A percentile compares a stretch with the other conserved stretches of the same genome.
Conservation (phyloP, 2,113 vertebrate species). For the Crotalus horridus region DNA sequence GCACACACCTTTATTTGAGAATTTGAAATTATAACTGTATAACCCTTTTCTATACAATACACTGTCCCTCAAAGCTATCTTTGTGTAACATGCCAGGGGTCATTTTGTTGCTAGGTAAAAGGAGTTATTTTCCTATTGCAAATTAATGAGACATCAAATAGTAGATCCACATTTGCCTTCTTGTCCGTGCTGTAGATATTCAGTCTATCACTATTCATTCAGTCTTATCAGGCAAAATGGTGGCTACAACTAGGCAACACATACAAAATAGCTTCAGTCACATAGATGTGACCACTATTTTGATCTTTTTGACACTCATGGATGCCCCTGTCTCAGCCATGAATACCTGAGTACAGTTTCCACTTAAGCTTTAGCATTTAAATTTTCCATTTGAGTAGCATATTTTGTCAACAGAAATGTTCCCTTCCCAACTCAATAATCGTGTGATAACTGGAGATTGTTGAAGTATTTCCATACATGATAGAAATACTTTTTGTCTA, state of each 20-base stretch:
- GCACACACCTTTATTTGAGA: background rate
- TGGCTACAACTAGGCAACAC: background rate
- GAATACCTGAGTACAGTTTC: background rate
- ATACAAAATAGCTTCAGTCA: background rate
- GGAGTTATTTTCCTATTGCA: background rate
- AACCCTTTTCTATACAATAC: background rate
- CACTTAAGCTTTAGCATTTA: background rate
- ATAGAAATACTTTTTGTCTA: background rate
- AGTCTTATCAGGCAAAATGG: background rate
- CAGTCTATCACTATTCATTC: background rate
- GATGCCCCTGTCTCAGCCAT: background rate
- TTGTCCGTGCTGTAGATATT: background rate
- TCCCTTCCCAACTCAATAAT: background rate
- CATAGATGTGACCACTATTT: background rate
- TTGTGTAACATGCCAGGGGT: background rate
- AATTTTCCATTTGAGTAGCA: background rate
- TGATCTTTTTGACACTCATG: background rate
- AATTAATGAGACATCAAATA: background rate
- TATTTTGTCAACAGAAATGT: background rate
- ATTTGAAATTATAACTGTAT: background rate
- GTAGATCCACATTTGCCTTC: background rate
- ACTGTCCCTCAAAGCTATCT: background rate
- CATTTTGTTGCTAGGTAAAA: background rate
- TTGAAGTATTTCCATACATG: background rate
- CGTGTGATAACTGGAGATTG: background rate